These are phyloP conservation scores for Micronycteris hirsuta DNA, from an alignment of 2,113 vertebrate species.

Conservation along the genomic window DNA sequence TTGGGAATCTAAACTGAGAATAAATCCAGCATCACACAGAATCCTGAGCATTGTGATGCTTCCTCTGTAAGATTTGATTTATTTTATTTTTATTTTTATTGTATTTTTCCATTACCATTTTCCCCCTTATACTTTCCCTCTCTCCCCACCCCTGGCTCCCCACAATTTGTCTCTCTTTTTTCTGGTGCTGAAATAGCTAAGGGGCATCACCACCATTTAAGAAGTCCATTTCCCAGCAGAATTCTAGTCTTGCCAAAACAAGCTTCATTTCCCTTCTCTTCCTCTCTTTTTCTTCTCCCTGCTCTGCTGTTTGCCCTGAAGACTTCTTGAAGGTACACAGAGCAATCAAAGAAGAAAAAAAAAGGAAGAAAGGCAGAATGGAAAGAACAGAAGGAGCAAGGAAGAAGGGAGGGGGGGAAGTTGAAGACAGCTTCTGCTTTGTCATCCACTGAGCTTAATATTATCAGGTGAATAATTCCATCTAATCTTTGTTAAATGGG, in stretches of 20 bases:
- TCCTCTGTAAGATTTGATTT: not conserved
- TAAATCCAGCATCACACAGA: not conserved
- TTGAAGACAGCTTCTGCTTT: not conserved
- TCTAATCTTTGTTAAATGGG: not conserved
- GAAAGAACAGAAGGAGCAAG: not conserved
- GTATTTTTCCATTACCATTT: too few relatives aligned
- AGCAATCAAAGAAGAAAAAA: not conserved
- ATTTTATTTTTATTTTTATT: too few relatives aligned
- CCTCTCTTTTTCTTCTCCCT: not conserved
- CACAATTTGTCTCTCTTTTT: not conserved
- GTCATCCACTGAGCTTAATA: not conserved
- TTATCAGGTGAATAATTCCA: not conserved
- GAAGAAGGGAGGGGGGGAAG: not conserved
- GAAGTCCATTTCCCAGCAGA: not conserved
- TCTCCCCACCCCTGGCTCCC: too few relatives aligned
- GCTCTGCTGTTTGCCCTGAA: not conserved
- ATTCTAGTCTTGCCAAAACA: not conserved
- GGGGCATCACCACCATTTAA: not conserved
- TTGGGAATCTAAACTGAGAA: not conserved
- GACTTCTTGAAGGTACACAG: not conserved
- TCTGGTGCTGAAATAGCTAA: not conserved
- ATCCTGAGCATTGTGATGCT: not conserved
- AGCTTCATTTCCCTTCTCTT: not conserved
- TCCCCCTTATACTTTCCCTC: too few relatives aligned
- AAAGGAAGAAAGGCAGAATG: too few relatives aligned